phyloP scores from a whole-genome alignment of 2,113 vertebrate species.

The Ceuthmochares aereus region DNA sequence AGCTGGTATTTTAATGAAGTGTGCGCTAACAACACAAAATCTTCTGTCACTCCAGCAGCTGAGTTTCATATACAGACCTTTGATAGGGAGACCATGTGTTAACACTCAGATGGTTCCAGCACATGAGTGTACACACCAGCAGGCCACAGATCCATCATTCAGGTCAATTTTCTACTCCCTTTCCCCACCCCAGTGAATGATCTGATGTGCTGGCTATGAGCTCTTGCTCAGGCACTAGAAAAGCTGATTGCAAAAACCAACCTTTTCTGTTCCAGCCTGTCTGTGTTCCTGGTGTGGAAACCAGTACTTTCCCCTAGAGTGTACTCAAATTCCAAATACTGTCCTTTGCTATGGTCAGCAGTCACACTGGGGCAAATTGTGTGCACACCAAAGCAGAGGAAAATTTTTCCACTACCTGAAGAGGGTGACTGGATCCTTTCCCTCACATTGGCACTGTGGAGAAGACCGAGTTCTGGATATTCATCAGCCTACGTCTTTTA shows the following conservation, averaged over 20 bases:
- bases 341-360: background rate
- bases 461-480: background rate
- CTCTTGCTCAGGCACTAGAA: background rate
- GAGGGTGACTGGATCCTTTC: background rate
- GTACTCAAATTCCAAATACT: background rate
- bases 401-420: background rate
- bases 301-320: background rate
- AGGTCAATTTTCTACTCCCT: constrained; percentile 33
- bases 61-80: constrained; percentile 83
- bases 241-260: background rate
- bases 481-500: background rate
- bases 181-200: background rate
- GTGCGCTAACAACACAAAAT: constrained; percentile 79
- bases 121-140: constrained; percentile 54
- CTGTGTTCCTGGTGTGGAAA: background rate
- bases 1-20: constrained; percentile 97
- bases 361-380: background rate
- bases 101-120: constrained; percentile 78
- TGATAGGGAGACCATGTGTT: constrained; percentile 82
- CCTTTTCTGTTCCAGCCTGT: background rate
- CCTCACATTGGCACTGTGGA: background rate
- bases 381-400: background rate
- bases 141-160: constrained; percentile 64
- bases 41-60: constrained; percentile 79
- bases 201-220: background rate